Evolutionary conservation across 2,113 vertebrate species (phyloP), one percentile per base, ranked within the genome.

Genomic region (Zootoca vivipara): DNA sequence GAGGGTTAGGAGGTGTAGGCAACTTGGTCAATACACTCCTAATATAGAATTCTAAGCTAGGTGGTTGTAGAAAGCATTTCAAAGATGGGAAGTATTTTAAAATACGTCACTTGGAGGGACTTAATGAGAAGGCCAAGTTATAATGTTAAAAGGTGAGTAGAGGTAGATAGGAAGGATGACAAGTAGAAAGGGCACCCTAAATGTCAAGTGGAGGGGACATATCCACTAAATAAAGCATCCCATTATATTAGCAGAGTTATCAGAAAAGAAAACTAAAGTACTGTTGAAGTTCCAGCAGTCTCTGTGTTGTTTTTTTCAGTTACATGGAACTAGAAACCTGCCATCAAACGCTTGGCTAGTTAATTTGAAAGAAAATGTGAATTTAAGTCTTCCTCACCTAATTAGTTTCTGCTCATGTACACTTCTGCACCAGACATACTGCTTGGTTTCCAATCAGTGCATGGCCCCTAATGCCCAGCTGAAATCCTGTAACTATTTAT

Each of bases 11-110:
- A 58, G 56, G 30, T 42, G 24, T 10, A 87, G 40, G 38, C n/a
- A 72, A 15, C 5, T 46, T 52, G 30, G 22, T 85, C 74, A 72
- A 89, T 30, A 89, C 72, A 87, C 77, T 9, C 35, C 75, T 85
- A 74, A 18, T 26, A 82, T 22, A 85, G 42, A 15, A n/a, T 52
- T 18, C 12, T 85, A 42, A 73, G 4, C 30, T 84, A 42, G 2
- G 73, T 62, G 3, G 10, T 75, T 26, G 46, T 1, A 74, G 15
- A 22, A 35, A 64, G 69, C 74, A 88, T 8, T 64, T 84, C 13
- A 1, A 0, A 16, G 13, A 52, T 7, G 7, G 74, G 52, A 80
- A 28, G 30, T 33, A 35, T 86, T 83, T 9, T 65, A 77, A 86
- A 92, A 56, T 2, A 24, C 20, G 58, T 22, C 26, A 73, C 67